Base-by-base conservation (phyloP, 2,888 invertebrate genomes). In the Caradrina kadenii region DNA sequence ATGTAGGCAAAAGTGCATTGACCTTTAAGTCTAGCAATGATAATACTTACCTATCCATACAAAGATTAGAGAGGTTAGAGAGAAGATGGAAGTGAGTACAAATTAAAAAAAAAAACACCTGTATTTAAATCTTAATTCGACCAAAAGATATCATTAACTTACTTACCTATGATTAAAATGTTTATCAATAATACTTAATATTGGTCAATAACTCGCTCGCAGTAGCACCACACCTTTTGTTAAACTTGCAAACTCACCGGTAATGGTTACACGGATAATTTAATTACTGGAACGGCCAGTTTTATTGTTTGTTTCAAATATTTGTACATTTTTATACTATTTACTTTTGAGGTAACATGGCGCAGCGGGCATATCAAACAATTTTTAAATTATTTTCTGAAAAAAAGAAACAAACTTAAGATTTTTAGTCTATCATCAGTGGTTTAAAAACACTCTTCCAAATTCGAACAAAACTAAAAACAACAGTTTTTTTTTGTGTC, bases 201-300 rank as follows among this genome's bases (percentile, higher is more conserved):
- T 26, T 10, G n/a, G 17, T 11, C 6, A 21, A 19, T 7, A 50
- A 59, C 19, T n/a, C 73, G 83, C 83, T 69, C 8, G 22, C 69
- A 68, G 45, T 77, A n/a, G 1, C 10, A 72, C 83, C 67, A 15
- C 49, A 21, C 21, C 63, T 63, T 17, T 61, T 39, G 8, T 64
- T 60, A 68, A 80, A 82, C 65, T 67, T 63, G 60, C 67, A 76
- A 60, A 70, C 66, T 50, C 64, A 56, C 65, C 31, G 10, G 52
- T 66, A 75, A 72, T 73, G 64, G 54, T 72, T 71, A 69, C 56
- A 81, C 76, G 85, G 75, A 71, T 81, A 77, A 82, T 85, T 84
- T 60, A 84, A 73, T 84, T 84, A 84, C 75, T 84, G 19, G 83
- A 77, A 81, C 85, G 52, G 69, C 76, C 70, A 60, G 42, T 64